Evolutionary conservation across 2,797 vertebrate genomes (phyloP).

Genomic region (Pangasius krempfi): DNA sequence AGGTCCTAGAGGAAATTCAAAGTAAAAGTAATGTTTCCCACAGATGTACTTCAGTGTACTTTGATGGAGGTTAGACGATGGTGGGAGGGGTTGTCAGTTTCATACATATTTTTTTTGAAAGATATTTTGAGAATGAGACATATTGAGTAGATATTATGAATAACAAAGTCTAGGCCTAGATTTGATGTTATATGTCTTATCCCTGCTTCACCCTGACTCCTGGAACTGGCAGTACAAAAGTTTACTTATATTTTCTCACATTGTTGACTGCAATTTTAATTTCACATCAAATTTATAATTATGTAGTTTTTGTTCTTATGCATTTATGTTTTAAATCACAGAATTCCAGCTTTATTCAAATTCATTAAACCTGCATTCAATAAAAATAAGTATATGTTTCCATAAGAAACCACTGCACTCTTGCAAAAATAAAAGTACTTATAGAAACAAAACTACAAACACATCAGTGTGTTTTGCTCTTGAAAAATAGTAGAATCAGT

Average conservation of each 20-base stretch:
- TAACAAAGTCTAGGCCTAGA: background rate
- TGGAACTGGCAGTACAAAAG: background rate
- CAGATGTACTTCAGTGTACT: background rate
- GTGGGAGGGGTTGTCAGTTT: background rate
- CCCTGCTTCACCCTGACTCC: background rate
- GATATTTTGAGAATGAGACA: background rate
- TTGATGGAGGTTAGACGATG: background rate
- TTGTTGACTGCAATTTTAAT: background rate
- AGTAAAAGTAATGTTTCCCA: background rate
- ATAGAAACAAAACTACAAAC: background rate
- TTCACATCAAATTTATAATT: background rate
- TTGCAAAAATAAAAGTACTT: background rate
- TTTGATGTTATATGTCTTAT: background rate
- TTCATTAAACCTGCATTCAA: background rate
- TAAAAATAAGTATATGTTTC: background rate
- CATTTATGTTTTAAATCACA: background rate
- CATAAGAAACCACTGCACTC: background rate
- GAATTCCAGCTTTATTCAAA: background rate
- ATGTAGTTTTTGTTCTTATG: background rate
- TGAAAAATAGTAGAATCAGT: background rate
- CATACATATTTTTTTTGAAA: background rate
- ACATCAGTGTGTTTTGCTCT: background rate
- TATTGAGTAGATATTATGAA: background rate
- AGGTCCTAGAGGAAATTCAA: background rate
- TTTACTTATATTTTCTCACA: background rate